Base-by-base conservation (phyloP, 2,797 vertebrate genomes). In the Mus spretus region DNA sequence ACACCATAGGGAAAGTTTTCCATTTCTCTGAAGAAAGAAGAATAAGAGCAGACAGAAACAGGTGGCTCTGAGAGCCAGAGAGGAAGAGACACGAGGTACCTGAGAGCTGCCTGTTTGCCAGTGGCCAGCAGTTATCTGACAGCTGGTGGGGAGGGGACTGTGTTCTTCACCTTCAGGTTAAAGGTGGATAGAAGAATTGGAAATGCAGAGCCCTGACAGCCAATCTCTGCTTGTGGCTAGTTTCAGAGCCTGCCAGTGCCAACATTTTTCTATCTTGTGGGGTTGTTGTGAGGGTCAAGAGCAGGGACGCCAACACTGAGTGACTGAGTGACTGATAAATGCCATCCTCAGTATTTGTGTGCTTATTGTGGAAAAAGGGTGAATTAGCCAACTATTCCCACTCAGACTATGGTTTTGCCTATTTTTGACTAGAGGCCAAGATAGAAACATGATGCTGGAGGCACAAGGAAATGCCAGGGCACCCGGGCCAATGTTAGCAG, bases 101-200 rank as follows among this genome's bases (percentile, higher is more conserved):
- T 24, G n/a, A 61, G 79, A 61, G 72, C 50, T 92, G 14, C 11
- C 80, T 65, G 28, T 78, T 83, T 55, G 75, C 50, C 50, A 70
- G 6, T 50, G 44, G 28, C 31, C 81, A 74, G 4, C 12, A 26
- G 24, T 44, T 74, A 57, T 77, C 92, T 81, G 47, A 13, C 44
- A 70, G 28, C 70, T 90, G 17, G 24, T 40, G 26, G 17, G 15
- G 47, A 13, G 15, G 20, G 17, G 61, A 15, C 34, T 26, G 28
- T 26, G 19, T 75, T 87, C 70, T 67, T 40, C 22, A 47, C 82
- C 37, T n/a, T 84, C 78, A 57, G 79, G 65, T 59, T 40, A 50
- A 67, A 91, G n/a, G n/a, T 61, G 59, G 65, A 57, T 78, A 75
- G 63, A 93, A 89, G 67, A 80, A 90, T 28, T 50, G 12, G 67